phyloP scores from a whole-genome alignment of 2,113 vertebrate genomes.

The Sterna hirundo region DNA sequence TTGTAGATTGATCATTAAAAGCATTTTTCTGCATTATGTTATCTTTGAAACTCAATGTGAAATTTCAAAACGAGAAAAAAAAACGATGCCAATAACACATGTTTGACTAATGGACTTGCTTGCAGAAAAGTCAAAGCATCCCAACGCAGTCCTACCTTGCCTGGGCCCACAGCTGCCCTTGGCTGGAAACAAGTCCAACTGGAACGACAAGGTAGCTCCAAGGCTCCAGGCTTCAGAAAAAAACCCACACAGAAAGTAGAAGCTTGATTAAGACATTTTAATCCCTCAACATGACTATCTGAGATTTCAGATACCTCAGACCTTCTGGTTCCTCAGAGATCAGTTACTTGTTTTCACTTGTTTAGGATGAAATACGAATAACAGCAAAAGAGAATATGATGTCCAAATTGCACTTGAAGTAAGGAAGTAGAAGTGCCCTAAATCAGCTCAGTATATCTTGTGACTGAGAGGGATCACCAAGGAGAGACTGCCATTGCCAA shows the following conservation, averaged over 20 bases:
- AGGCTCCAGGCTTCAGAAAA: background rate
- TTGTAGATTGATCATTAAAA: slow-evolving; percentile 16
- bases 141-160: background rate
- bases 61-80: background rate
- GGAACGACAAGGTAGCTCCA: background rate
- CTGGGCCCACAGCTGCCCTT: background rate
- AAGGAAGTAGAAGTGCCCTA: background rate
- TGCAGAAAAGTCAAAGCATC: background rate
- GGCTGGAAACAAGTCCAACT: background rate
- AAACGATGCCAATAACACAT: fast-evolving
- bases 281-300: background rate
- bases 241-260: background rate
- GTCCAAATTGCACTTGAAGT: background rate
- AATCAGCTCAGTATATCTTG: background rate
- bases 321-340: background rate
- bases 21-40: background rate
- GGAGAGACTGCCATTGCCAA: background rate
- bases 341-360: background rate
- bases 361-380: background rate
- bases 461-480: background rate
- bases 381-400: background rate
- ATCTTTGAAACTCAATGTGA: background rate
- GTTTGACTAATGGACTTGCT: background rate
- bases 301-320: background rate
- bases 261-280: background rate